A percentile compares a stretch with the other conserved stretches of the same genome.
These are phyloP conservation scores for Stictocephala bisonia DNA, from an alignment of 2,888 invertebrate species.

Conservation along the genomic window DNA sequence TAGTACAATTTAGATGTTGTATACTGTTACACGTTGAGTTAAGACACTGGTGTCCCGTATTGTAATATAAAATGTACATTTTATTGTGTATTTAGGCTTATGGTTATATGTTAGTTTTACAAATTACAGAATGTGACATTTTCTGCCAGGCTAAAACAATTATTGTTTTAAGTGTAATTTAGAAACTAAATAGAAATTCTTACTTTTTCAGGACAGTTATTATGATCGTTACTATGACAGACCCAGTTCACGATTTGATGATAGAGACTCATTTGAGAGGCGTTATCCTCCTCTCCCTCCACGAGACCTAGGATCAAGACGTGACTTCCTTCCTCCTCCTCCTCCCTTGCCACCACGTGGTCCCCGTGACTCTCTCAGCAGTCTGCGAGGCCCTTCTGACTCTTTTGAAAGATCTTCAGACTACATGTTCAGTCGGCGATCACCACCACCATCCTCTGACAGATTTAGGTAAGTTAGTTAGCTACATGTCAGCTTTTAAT, in stretches of 20 bases:
- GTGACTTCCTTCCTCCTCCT: conserved; percentile 82
- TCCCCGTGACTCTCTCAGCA: conserved; percentile 50
- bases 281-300: conserved; percentile 71
- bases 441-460: conserved; percentile 70
- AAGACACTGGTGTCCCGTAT: no score
- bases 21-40: no score
- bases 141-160: no score
- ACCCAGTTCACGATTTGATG: conserved; percentile 69
- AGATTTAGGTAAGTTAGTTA: conserved; percentile 53
- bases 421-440: conserved; percentile 82
- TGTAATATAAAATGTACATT: no score
- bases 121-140: no score
- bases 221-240: conserved; percentile 76
- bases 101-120: no score
- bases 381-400: conserved; percentile 47
- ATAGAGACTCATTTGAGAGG: conserved; percentile 72
- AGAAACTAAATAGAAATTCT: no score
- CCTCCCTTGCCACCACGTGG: conserved; percentile 72
- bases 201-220: conserved; percentile 75
- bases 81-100: no score
- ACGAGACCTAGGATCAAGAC: conserved; percentile 62
- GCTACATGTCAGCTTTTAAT: conserved; percentile 25
- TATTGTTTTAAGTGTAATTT: no score
- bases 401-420: conserved; percentile 51
- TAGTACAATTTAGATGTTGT: no score